Conservation (phyloP, 1,140 invertebrate species). For the Tribolium castaneum region DNA sequence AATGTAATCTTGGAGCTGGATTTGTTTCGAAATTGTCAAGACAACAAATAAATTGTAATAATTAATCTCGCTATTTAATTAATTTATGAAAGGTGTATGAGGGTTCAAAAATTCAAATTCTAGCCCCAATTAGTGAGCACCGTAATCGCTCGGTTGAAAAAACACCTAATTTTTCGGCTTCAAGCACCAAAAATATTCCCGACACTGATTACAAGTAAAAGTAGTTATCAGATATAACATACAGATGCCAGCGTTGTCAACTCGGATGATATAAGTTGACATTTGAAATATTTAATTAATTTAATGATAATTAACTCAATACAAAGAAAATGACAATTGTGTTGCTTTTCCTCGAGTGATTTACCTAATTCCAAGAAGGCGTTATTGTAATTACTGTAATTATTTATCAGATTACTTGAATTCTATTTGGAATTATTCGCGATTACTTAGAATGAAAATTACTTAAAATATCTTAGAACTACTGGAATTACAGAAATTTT, state of each 20-base stretch:
- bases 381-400: no score
- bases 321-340: not conserved
- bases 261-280: not conserved
- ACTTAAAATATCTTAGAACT: no score
- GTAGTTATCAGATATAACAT: not conserved
- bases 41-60: no score
- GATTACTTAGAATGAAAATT: no score
- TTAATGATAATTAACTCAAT: not conserved
- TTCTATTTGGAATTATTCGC: no score
- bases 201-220: not conserved
- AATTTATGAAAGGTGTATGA: not conserved
- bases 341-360: no score
- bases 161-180: not conserved
- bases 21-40: not conserved
- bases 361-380: no score
- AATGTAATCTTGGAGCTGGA: constrained; percentile 3
- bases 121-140: not conserved
- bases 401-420: no score
- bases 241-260: not conserved
- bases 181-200: not conserved
- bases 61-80: not conserved
- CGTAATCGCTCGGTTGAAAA: not conserved
- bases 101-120: not conserved
- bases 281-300: not conserved
- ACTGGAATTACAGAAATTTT: no score